Evolutionary conservation across 2,113 vertebrate genomes (phyloP).

Genomic region (Neolamprologus brichardi): DNA sequence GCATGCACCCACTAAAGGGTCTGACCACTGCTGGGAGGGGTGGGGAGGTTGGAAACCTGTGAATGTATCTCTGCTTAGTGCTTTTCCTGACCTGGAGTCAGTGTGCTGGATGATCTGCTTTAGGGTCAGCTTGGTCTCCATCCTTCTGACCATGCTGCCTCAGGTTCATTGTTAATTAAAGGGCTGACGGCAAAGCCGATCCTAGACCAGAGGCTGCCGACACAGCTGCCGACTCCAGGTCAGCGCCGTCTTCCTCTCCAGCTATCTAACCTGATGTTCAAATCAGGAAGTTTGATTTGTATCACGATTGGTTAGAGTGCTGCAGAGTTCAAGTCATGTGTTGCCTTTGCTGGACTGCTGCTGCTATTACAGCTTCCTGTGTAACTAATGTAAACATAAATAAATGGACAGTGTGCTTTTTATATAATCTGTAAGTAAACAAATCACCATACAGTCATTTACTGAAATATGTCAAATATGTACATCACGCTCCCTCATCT

Average conservation of each 20-base stretch:
- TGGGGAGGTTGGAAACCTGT: conserved; percentile 53
- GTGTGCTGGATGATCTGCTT: conserved; percentile 1
- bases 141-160: neutral
- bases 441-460: conserved; percentile 71
- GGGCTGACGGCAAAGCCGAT: conserved; percentile 7
- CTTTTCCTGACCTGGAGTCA: conserved; percentile 39
- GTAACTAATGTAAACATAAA: conserved; percentile 54
- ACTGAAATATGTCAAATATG: conserved; percentile 71
- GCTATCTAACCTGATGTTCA: neutral
- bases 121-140: conserved; percentile 14
- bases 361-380: conserved; percentile 75
- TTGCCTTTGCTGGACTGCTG: conserved; percentile 78
- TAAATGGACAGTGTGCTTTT: conserved; percentile 18
- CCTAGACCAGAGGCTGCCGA: neutral
- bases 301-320: neutral
- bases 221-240: conserved; percentile 13
- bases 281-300: neutral
- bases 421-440: conserved; percentile 64
- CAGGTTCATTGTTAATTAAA: neutral
- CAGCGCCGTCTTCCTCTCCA: neutral
- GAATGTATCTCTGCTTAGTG: conserved; percentile 72
- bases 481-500: neutral
- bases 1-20: conserved; percentile 52
- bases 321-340: conserved; percentile 12
- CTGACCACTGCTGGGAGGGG: conserved; percentile 56